These are phyloP conservation scores for Druceiella hillmani DNA, from an alignment of 2,888 invertebrate species.

Conservation along the genomic window DNA sequence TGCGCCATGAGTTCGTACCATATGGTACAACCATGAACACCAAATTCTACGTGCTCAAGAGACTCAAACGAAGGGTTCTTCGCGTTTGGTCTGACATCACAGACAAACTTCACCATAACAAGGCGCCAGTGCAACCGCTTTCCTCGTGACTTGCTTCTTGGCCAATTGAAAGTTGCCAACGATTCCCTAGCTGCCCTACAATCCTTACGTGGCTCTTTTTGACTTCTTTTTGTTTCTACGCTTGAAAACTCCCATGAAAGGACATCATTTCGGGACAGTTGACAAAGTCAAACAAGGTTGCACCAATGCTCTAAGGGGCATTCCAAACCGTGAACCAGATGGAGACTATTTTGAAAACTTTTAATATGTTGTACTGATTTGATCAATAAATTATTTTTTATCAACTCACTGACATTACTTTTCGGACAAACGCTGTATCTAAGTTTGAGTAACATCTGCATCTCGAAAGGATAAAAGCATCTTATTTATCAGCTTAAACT, in stretches of 20 bases:
- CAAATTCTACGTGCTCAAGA: background rate
- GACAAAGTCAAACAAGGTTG: background rate
- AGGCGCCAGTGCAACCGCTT: background rate
- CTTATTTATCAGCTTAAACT: no score
- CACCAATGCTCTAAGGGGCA: background rate
- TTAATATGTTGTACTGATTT: no score
- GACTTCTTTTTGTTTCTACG: background rate
- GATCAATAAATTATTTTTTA: no score
- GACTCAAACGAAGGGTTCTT: background rate
- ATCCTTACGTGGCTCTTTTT: background rate
- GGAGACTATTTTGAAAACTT: no score
- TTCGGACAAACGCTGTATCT: no score
- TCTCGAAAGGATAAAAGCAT: no score
- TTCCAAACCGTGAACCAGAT: no score
- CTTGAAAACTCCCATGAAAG: background rate
- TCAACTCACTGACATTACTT: no score
- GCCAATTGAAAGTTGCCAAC: background rate
- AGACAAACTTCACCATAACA: background rate
- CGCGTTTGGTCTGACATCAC: background rate
- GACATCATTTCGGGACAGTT: background rate
- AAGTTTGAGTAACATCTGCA: no score
- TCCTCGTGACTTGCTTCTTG: background rate
- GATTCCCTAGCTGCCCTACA: conserved; percentile 1
- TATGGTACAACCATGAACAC: background rate
- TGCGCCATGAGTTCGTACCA: background rate